Percentiles rank a stretch among this genome's conserved stretches.
Evolutionary conservation across 35 echinoderm and acorn worm genomes (phyloP).

Genomic region (Ptychodera flava): DNA sequence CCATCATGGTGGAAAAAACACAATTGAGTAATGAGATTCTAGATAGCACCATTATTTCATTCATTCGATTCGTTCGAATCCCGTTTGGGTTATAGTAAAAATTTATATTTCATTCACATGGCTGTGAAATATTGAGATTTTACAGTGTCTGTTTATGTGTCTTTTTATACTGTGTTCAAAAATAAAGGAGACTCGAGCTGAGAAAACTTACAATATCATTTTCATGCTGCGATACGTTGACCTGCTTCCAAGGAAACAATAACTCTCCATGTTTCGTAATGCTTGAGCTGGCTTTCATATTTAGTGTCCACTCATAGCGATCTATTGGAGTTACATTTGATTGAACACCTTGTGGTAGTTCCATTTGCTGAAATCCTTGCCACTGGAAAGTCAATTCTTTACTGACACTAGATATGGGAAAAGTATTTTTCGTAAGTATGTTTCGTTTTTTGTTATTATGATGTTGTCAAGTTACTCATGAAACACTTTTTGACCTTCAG

Average conservation of each 20-base stretch:
- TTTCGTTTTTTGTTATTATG: background rate
- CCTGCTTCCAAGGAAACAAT: background rate
- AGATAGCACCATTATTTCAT: no score
- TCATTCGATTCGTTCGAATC: no score
- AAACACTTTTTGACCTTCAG: no score
- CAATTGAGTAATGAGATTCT: no score
- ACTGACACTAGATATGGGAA: background rate
- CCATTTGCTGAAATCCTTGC: background rate
- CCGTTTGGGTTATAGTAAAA: no score
- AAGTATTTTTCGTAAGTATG: background rate
- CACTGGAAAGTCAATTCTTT: background rate
- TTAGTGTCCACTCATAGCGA: background rate
- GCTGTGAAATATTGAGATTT: background rate
- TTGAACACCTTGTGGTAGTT: background rate
- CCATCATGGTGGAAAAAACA: no score
- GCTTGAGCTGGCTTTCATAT: background rate
- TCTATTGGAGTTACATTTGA: background rate
- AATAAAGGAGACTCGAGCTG: no score
- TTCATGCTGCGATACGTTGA: background rate
- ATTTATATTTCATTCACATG: background rate
- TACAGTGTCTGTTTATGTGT: no score
- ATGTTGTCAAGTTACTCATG: background rate
- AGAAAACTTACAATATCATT: constrained; percentile 3
- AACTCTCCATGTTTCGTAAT: background rate
- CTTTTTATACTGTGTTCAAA: no score